These are phyloP conservation scores for Rotaria magnacalcarata DNA, from an alignment of 2,888 invertebrate genomes.

Conservation along the genomic window DNA sequence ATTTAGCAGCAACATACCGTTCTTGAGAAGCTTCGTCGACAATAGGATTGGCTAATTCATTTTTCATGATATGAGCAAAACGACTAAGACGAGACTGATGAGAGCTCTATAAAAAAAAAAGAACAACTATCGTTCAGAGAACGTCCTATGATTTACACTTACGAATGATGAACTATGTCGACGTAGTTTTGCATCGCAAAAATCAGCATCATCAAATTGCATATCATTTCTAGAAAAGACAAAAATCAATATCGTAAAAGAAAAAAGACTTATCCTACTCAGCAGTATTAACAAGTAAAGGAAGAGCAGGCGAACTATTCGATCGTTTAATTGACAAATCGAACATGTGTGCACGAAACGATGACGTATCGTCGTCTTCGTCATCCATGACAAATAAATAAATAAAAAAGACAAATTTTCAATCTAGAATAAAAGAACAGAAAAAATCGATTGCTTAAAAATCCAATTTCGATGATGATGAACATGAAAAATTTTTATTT, in stretches of 20 bases:
- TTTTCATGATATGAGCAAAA: constrained; percentile 24
- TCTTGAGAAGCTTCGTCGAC: constrained; percentile 3
- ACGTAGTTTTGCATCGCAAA: constrained; percentile 17
- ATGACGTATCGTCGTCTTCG: constrained; percentile 21
- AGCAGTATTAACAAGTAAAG: neutral
- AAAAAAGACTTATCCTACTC: neutral
- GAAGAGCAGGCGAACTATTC: constrained; percentile 35
- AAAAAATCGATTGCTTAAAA: neutral
- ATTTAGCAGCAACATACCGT: neutral
- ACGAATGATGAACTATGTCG: constrained; percentile 27
- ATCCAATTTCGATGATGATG: neutral
- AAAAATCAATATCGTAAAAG: neutral
- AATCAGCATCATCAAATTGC: constrained; percentile 16
- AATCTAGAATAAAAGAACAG: neutral
- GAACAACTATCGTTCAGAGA: no score
- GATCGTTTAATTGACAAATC: constrained; percentile 24
- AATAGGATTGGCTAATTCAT: constrained; percentile 13
- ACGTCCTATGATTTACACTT: neutral
- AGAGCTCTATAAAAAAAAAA: neutral
- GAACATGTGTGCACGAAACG: neutral
- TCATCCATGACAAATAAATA: neutral
- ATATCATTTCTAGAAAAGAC: neutral
- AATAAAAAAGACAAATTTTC: neutral
- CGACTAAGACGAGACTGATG: constrained; percentile 1
- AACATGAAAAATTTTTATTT: neutral